phyloP scores from a whole-genome alignment of 2,888 invertebrate species.

The Melangyna quadrimaculata region DNA sequence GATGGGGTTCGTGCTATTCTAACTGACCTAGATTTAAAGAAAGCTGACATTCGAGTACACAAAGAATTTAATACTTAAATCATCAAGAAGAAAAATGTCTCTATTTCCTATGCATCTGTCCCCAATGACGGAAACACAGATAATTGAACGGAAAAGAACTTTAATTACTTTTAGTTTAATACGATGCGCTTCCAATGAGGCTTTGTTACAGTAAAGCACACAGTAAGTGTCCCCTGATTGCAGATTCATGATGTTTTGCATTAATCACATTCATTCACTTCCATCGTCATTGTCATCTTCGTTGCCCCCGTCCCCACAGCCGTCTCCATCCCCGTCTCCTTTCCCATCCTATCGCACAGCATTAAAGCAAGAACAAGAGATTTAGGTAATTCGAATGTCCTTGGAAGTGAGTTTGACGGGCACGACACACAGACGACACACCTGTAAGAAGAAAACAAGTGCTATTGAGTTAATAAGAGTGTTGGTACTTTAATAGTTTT shows the following conservation, averaged over 20 bases:
- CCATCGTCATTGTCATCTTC: not conserved
- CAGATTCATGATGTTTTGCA: conserved; percentile 57
- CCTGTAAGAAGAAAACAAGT: conserved; percentile 10
- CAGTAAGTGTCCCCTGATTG: conserved; percentile 48
- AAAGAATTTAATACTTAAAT: conserved; percentile 7
- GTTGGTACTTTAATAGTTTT: not conserved
- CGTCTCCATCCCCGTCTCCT: not conserved
- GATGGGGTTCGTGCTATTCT: not conserved
- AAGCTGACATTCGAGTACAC: not conserved
- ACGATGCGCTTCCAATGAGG: conserved; percentile 15
- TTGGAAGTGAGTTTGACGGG: conserved; percentile 44
- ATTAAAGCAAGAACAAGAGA: conserved; percentile 8
- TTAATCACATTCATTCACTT: conserved; percentile 43
- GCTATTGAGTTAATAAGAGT: not conserved
- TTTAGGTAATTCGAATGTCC: conserved; percentile 41
- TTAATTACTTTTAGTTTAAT: conserved; percentile 53
- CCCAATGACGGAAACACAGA: conserved; percentile 39
- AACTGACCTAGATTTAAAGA: conserved; percentile 12
- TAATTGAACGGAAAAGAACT: conserved; percentile 57
- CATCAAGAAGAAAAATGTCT: not conserved
- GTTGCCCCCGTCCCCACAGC: not conserved
- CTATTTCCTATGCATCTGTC: conserved; percentile 3
- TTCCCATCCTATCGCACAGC: not conserved
- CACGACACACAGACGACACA: conserved; percentile 1
- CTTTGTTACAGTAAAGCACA: not conserved